Conservation (phyloP, 1,140 invertebrate species). For the Probaryconus sp. region DNA sequence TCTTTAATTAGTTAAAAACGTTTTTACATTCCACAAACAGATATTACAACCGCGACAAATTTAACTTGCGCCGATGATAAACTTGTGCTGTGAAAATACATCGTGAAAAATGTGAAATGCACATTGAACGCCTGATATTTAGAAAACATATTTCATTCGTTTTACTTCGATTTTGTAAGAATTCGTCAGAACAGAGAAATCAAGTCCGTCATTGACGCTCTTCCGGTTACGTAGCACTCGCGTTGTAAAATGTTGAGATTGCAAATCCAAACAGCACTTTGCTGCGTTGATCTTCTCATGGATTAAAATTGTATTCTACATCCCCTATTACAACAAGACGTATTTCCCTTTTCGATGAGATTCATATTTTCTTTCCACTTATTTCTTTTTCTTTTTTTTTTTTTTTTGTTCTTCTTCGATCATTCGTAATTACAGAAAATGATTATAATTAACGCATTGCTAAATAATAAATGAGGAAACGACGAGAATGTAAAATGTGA, state of each 20-base stretch:
- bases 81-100: not conserved
- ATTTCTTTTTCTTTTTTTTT: no score
- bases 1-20: no score
- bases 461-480: no score
- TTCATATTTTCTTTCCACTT: not conserved
- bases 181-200: conserved; percentile 32
- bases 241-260: conserved; percentile 31
- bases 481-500: no score
- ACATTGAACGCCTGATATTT: not conserved
- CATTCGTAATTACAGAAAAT: conserved; percentile 7
- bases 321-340: conserved; percentile 40
- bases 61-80: conserved; percentile 1
- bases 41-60: not conserved
- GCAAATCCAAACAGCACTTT: conserved; percentile 18
- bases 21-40: no score
- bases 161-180: conserved; percentile 41
- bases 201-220: conserved; percentile 35
- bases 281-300: conserved; percentile 36
- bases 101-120: not conserved
- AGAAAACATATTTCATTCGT: conserved; percentile 25
- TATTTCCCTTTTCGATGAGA: not conserved
- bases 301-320: conserved; percentile 41
- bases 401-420: no score
- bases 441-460: no score
- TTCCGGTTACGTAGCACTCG: conserved; percentile 52